phyloP scores from a whole-genome alignment of 2,888 invertebrate genomes.

The Polymixis lichenea region DNA sequence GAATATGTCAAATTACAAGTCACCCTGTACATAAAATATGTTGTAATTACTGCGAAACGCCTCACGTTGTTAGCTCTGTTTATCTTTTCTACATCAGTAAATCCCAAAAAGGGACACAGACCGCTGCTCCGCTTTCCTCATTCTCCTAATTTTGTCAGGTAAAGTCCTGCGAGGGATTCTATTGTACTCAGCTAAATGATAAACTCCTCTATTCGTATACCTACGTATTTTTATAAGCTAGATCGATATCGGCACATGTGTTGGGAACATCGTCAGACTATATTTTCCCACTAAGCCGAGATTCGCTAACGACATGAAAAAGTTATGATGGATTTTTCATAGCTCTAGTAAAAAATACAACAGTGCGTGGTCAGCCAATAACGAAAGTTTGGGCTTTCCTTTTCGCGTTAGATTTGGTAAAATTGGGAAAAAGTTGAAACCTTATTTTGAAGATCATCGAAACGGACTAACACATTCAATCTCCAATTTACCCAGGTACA shows the following conservation, averaged over 20 bases:
- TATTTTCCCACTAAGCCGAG: constrained; percentile 74
- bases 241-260: constrained; percentile 69
- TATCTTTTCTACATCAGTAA: constrained; percentile 53
- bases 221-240: constrained; percentile 50
- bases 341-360: constrained; percentile 79
- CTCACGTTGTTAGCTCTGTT: constrained; percentile 30
- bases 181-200: constrained; percentile 37
- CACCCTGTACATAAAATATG: neutral
- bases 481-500: neutral
- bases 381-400: constrained; percentile 74
- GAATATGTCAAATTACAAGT: too few relatives aligned
- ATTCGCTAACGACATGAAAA: constrained; percentile 86
- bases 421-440: constrained; percentile 47
- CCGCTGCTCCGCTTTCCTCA: constrained; percentile 21
- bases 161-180: constrained; percentile 33
- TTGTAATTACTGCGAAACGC: constrained; percentile 18
- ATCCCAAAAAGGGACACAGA: constrained; percentile 54
- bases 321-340: constrained; percentile 86
- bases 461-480: constrained; percentile 7
- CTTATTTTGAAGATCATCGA: constrained; percentile 31
- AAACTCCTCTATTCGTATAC: constrained; percentile 39
- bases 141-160: constrained; percentile 58
- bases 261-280: constrained; percentile 67
- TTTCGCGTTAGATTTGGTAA: constrained; percentile 64
- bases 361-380: constrained; percentile 79